A percentile compares a stretch with the other conserved stretches of the same genome.
These are phyloP conservation scores for Acrossocheilus fasciatus DNA, from an alignment of 2,797 vertebrate genomes.

Conservation along the genomic window DNA sequence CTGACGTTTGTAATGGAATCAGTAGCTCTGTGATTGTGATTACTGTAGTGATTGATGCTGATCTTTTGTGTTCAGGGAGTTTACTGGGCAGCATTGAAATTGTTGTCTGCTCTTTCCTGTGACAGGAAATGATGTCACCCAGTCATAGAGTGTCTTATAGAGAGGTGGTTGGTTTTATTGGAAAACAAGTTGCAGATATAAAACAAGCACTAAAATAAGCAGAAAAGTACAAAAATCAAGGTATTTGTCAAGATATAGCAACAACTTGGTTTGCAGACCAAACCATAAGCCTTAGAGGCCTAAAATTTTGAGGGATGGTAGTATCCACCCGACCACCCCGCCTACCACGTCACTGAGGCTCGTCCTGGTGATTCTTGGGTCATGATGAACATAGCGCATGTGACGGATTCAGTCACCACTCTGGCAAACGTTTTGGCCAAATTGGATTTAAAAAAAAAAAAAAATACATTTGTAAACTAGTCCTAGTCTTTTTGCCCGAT, in stretches of 20 bases:
- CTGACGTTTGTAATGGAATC: constrained; percentile 32
- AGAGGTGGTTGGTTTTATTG: neutral
- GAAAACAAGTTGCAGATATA: neutral
- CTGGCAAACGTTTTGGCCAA: neutral
- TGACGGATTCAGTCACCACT: neutral
- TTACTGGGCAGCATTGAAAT: constrained; percentile 2
- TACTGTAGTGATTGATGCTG: neutral
- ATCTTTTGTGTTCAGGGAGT: constrained; percentile 29
- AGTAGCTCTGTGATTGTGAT: neutral
- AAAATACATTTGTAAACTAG: too few species aligned
- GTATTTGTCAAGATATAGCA: neutral
- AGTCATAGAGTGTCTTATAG: neutral
- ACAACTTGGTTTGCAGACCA: neutral
- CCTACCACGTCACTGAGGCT: neutral
- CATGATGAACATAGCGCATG: neutral
- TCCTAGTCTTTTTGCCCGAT: too few species aligned
- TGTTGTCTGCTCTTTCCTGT: neutral
- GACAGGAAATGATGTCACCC: constrained; percentile 11
- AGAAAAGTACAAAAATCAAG: neutral
- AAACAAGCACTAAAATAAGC: neutral
- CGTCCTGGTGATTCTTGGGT: neutral
- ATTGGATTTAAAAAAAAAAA: neutral
- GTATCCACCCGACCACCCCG: neutral
- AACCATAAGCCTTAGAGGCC: neutral
- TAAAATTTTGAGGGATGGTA: neutral